These are phyloP conservation scores for Agriopis leucophaearia DNA, from an alignment of 2,888 invertebrate species.

Conservation along the genomic window DNA sequence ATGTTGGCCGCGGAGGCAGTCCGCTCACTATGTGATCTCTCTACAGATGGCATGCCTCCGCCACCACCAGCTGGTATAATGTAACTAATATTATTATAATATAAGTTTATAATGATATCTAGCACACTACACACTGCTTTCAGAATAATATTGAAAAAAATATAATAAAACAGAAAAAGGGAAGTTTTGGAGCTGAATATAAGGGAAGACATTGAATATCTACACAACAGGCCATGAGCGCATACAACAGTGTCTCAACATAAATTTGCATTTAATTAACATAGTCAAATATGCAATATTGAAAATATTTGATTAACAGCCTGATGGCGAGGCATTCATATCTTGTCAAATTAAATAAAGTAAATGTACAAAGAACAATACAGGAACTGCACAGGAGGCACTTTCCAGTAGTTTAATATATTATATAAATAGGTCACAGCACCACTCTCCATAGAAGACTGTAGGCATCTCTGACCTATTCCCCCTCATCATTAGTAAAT, in stretches of 20 bases:
- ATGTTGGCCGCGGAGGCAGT: conserved; percentile 56
- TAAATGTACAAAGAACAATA: conserved; percentile 34
- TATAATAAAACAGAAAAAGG: conserved; percentile 6
- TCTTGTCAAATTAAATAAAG: conserved; percentile 9
- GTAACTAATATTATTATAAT: conserved; percentile 48
- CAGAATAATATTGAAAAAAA: conserved; percentile 29
- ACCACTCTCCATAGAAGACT: conserved; percentile 31
- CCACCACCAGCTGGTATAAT: conserved; percentile 53
- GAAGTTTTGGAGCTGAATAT: conserved; percentile 14
- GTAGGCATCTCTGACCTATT: conserved; percentile 38
- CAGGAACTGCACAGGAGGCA: conserved; percentile 64
- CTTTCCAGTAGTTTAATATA: conserved; percentile 60
- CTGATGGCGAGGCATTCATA: conserved; percentile 17
- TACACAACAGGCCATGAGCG: conserved; percentile 3
- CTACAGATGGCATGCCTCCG: conserved; percentile 43
- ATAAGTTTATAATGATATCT: conserved; percentile 46
- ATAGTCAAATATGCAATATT: conserved; percentile 6
- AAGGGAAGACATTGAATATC: conserved; percentile 30
- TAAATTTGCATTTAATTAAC: conserved; percentile 4
- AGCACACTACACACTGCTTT: conserved; percentile 56
- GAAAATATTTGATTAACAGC: conserved; percentile 14
- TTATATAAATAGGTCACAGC: conserved; percentile 53
- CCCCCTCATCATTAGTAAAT: conserved; percentile 46
- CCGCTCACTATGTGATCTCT: conserved; percentile 66
- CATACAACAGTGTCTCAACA: background rate